A percentile compares a stretch with the other conserved stretches of the same genome.
These are phyloP conservation scores for Cynopterus sphinx DNA, from an alignment of 2,797 vertebrate species.

Conservation along the genomic window DNA sequence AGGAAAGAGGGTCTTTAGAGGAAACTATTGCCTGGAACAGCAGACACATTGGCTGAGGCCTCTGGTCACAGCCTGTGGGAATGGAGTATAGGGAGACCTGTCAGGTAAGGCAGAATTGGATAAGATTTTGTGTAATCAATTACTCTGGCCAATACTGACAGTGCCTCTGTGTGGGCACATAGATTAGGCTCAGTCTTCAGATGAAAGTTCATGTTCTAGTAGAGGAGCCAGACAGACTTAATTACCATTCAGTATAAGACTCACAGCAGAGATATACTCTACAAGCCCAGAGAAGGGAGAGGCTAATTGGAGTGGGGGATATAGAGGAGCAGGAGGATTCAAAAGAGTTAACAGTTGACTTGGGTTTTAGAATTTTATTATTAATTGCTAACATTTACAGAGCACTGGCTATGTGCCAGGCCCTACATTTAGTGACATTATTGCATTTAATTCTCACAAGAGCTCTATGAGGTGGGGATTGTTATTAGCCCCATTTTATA, in stretches of 20 bases:
- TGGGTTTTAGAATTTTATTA: conserved; percentile 23
- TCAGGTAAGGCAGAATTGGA: neutral
- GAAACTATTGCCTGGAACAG: neutral
- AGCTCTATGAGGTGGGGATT: neutral
- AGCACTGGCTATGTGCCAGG: neutral
- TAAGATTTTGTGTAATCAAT: neutral
- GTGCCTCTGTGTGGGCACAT: neutral
- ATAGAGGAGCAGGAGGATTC: neutral
- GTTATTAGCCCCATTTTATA: neutral
- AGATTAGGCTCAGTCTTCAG: neutral
- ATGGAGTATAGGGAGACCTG: neutral
- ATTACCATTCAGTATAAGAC: neutral
- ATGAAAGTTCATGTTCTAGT: neutral
- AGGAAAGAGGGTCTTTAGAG: neutral
- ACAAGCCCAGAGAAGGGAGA: neutral
- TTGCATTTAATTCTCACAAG: neutral
- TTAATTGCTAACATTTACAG: neutral
- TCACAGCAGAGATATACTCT: neutral
- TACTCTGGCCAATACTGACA: neutral
- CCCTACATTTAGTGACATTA: neutral
- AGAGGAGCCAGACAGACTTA: neutral
- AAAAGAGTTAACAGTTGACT: neutral
- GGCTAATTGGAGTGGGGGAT: neutral
- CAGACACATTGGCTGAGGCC: neutral
- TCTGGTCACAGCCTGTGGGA: neutral